A percentile compares a stretch with the other conserved stretches of the same genome.
Conservation (phyloP, 2,888 invertebrate species). For the Drosophila prolongata region DNA sequence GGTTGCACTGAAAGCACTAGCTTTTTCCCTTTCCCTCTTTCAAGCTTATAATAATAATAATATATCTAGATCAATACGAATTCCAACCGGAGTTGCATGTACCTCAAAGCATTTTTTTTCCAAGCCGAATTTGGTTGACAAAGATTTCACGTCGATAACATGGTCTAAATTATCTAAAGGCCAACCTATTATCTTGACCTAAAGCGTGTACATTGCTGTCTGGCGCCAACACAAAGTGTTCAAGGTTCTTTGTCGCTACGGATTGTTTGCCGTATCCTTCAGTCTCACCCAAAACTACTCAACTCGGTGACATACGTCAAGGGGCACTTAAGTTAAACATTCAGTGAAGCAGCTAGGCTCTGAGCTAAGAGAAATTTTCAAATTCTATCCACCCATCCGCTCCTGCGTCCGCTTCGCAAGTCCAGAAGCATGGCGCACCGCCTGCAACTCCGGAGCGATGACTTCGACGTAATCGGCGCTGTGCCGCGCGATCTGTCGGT, state of each 20-base stretch:
- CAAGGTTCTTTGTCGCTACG: neutral
- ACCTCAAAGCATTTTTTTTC: no score
- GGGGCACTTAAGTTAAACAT: neutral
- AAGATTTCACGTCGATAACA: no score
- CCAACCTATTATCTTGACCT: neutral
- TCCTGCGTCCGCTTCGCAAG: neutral
- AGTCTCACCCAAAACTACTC: slow-evolving; percentile 6
- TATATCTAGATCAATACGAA: no score
- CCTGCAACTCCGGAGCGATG: slow-evolving; percentile 58
- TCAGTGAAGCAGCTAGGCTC: slow-evolving; percentile 5
- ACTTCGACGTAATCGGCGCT: slow-evolving; percentile 68
- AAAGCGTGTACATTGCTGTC: neutral
- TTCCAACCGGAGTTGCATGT: no score
- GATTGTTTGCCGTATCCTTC: slow-evolving; percentile 30
- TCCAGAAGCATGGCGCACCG: slow-evolving; percentile 59
- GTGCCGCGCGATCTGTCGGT: slow-evolving; percentile 69
- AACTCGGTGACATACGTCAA: slow-evolving; percentile 21
- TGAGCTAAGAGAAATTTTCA: neutral
- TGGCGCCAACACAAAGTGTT: slow-evolving; percentile 1
- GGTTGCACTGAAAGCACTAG: no score
- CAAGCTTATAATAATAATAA: no score
- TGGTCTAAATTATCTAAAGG: no score
- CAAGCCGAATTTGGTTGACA: no score
- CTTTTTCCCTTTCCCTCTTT: no score
- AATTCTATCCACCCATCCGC: slow-evolving; percentile 16